Percentiles rank a stretch among this genome's conserved stretches.
These are phyloP conservation scores for Ptychochromis oligacanthus DNA, from an alignment of 2,113 vertebrate genomes.

Conservation along the genomic window DNA sequence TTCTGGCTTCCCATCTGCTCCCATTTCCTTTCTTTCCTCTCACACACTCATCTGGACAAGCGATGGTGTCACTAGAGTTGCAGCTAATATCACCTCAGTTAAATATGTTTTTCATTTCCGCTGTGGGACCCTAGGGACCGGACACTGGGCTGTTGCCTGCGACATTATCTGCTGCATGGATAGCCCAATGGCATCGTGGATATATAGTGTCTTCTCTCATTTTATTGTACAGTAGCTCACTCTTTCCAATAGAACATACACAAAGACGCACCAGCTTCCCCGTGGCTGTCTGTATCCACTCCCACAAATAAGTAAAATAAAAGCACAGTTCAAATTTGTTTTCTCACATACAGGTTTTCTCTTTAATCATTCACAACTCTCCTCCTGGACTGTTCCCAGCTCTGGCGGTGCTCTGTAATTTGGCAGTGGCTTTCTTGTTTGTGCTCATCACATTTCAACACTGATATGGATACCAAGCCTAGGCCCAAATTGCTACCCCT, in stretches of 20 bases:
- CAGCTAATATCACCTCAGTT: slow-evolving; percentile 60
- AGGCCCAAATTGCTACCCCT: slow-evolving; percentile 62
- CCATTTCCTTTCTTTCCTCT: neutral
- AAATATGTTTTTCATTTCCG: slow-evolving; percentile 77
- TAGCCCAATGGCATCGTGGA: slow-evolving; percentile 29
- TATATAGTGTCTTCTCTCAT: slow-evolving; percentile 23
- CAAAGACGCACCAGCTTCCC: neutral
- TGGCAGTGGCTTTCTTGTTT: slow-evolving; percentile 56
- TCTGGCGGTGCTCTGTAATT: slow-evolving; percentile 58
- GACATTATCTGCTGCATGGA: slow-evolving; percentile 46
- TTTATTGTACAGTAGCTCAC: slow-evolving; percentile 30
- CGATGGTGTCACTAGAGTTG: slow-evolving; percentile 38
- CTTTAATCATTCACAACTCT: slow-evolving; percentile 64
- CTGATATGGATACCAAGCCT: slow-evolving; percentile 42
- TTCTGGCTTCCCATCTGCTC: slow-evolving; percentile 12
- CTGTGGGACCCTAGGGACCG: slow-evolving; percentile 56
- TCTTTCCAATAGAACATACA: slow-evolving; percentile 12
- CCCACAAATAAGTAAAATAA: slow-evolving; percentile 42
- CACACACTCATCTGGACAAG: slow-evolving; percentile 31
- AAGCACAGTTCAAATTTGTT: slow-evolving; percentile 43
- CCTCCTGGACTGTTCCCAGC: slow-evolving; percentile 41
- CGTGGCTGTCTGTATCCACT: neutral
- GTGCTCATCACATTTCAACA: slow-evolving; percentile 60
- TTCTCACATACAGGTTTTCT: slow-evolving; percentile 46
- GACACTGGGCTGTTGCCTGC: slow-evolving; percentile 44